A percentile compares a stretch with the other conserved stretches of the same genome.
phyloP scores from a whole-genome alignment of 2,888 invertebrate genomes.

The Drosophila melanosoma region DNA sequence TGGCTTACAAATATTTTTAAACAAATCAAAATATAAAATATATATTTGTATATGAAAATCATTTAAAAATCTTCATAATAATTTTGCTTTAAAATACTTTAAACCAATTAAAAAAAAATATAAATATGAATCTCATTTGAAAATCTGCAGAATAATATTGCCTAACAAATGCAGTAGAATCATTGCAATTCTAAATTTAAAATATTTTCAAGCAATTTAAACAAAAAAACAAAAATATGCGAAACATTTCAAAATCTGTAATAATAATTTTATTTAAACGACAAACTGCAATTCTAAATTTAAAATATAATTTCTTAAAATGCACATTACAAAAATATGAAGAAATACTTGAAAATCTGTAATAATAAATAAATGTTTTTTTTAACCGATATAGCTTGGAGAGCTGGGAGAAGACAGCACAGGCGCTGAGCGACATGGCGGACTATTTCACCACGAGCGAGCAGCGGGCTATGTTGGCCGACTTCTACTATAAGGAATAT shows the following conservation, averaged over 20 bases:
- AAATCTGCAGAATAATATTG: neutral
- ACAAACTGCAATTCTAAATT: neutral
- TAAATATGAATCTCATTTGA: neutral
- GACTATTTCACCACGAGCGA: constrained; percentile 71
- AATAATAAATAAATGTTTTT: neutral
- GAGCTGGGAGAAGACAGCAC: constrained; percentile 67
- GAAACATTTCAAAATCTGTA: neutral
- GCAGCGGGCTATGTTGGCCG: constrained; percentile 55
- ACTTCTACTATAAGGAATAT: constrained; percentile 57
- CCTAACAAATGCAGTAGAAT: neutral
- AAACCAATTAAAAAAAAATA: no score
- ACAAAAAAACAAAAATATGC: neutral
- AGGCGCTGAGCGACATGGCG: constrained; percentile 65
- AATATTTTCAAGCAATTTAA: neutral
- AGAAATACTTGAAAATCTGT: constrained; percentile 19
- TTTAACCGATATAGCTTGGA: constrained; percentile 55
- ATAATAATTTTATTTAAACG: neutral
- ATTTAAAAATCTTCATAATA: neutral
- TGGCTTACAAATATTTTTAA: no score
- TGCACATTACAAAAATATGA: neutral
- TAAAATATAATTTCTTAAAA: neutral
- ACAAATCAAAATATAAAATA: no score
- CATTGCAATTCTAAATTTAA: neutral
- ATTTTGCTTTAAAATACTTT: neutral
- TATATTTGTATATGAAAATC: no score